phyloP scores from a whole-genome alignment of 2,888 invertebrate genomes.

The Tipula confusa region DNA sequence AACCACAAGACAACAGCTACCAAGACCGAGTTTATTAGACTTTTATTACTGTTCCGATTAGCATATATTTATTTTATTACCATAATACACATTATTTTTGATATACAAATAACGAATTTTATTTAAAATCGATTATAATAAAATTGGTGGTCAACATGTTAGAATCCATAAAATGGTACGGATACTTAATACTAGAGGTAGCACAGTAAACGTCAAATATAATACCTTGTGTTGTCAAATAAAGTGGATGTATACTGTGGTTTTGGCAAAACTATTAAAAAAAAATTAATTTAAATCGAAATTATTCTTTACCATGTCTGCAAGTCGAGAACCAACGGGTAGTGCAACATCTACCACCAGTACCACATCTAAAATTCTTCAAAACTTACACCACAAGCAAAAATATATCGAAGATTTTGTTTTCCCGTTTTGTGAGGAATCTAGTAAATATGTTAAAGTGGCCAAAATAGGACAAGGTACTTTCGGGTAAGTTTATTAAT shows the following conservation, averaged over 20 bases:
- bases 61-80: neutral
- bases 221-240: neutral
- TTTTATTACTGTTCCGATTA: neutral
- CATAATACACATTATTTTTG: neutral
- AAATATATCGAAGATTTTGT: constrained; percentile 50
- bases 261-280: neutral
- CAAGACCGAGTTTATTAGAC: constrained; percentile 78
- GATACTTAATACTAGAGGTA: neutral
- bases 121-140: neutral
- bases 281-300: neutral
- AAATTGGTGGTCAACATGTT: neutral
- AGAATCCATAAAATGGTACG: neutral
- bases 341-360: neutral
- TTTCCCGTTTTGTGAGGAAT: constrained; percentile 70
- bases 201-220: neutral
- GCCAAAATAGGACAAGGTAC: constrained; percentile 99
- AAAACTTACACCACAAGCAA: constrained; percentile 43
- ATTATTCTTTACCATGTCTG: constrained; percentile 30
- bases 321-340: neutral
- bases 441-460: constrained; percentile 90
- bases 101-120: neutral
- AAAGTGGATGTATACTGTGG: neutral
- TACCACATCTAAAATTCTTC: neutral
- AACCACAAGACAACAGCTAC: constrained; percentile 74
- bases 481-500: constrained; percentile 66